Evolutionary conservation across 2,888 invertebrate genomes (phyloP), one percentile per base, ranked within the genome.

Genomic region (Autographa gamma): DNA sequence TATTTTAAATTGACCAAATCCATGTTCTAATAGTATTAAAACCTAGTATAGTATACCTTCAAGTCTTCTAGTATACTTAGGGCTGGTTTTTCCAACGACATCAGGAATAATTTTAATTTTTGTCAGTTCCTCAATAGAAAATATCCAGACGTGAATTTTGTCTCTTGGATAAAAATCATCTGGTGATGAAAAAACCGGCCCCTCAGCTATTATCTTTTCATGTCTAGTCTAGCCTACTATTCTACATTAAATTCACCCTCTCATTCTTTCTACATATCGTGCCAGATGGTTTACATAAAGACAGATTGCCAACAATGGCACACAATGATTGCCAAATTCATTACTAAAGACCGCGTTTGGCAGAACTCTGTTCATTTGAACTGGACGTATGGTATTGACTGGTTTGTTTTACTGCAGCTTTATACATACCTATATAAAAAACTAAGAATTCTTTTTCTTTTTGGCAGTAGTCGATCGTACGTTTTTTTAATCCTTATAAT

Each of bases 241-340:
- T 5, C 25, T 25, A 19, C 11, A 13, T 14, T 13, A 56, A 56
- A 56, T 56, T 18, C 19, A 13, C 25, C 18, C 54, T 54, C 16
- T 56, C 54, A 25, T 48, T 56, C 58, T 65, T 31, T 25, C 16
- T 9, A 4, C 43, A 61, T 31, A 43, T 43, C 11, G 38, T 60
- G 60, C 60, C 60, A 60, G 60, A 38, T 60, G 60, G 60, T 38
- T 19, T n/a, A 11, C 60, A 25, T 41, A 19, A 7, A 61, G 60
- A 56, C 11, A 25, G 54, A 56, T 58, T 77, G 66, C 75, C 60
- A 75, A 43, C 19, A 77, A 72, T 31, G 41, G 13, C 63, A 34
- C 31, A 34, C 58, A 77, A 77, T 77, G 38, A 75, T 66, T 38
- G 73, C 63, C 61, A 75, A 75, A 66, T 48, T 19, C 63, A 64